phyloP scores from a whole-genome alignment of 2,888 invertebrate species.

The Leptopilina drosophilae region DNA sequence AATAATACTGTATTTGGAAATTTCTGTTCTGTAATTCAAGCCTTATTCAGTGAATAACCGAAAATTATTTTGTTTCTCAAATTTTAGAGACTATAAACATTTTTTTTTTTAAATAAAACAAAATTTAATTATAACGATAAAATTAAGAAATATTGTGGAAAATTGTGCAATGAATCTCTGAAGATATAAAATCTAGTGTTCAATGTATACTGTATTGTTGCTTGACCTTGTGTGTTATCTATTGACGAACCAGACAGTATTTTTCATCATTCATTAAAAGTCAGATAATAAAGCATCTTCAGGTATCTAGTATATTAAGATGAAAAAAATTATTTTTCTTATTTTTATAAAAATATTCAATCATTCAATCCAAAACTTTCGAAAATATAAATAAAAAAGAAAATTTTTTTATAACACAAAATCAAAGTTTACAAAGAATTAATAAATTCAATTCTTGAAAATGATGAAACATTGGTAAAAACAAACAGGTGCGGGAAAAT shows the following conservation, averaged over 20 bases:
- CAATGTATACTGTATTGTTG: background rate
- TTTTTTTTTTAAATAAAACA: no score
- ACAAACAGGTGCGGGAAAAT: background rate
- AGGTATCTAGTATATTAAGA: background rate
- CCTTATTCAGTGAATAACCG: background rate
- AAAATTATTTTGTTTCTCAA: background rate
- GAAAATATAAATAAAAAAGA: no score
- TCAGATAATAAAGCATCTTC: background rate
- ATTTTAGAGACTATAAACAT: no score
- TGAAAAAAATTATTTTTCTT: background rate
- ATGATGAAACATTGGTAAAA: background rate
- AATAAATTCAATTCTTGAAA: no score
- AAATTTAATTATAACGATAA: no score
- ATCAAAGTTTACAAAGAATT: no score
- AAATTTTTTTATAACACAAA: no score
- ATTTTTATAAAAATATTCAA: no score
- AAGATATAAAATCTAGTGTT: constrained; percentile 22
- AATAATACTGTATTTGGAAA: background rate
- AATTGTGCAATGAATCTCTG: constrained; percentile 10
- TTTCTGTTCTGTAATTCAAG: no score
- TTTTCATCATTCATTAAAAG: constrained; percentile 23
- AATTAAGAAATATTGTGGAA: constrained; percentile 5
- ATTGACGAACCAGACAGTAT: constrained; percentile 6
- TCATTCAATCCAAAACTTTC: no score
- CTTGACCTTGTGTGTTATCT: constrained; percentile 32